Evolutionary conservation across 2,797 vertebrate genomes (phyloP), one percentile per base, ranked within the genome.

Genomic region (Cygnus olor): DNA sequence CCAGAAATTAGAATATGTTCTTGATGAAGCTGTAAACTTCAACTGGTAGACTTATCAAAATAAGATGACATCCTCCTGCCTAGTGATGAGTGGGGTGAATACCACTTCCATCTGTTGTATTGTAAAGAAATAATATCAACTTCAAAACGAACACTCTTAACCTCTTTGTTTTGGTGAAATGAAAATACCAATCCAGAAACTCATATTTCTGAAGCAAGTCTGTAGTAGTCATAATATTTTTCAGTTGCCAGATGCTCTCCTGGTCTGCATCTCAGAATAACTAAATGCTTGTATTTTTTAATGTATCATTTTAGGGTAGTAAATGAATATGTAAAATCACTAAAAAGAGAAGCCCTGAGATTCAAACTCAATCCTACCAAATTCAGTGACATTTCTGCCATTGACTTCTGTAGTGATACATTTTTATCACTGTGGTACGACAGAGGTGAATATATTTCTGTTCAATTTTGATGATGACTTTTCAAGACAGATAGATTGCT

Each of bases 1-100:
- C 13, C 34, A 85, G 40, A 85, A 95, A 18, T 91, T 84, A 60
- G 66, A 84, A 36, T 42, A 80, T 68, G n/a, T 60, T 87, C 71
- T 64, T 92, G 74, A 92, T 92, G 60, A 90, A 94, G 80, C 60
- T 87, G 78, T 93, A 85, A 92, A 82, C 51, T 87, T 95, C 58
- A 79, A 40, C 79, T 51, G 63, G 66, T 81, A 89, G 45, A 63
- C 54, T 69, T 64, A 65, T 38, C 40, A 72, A 85, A 93, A 81
- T 30, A 69, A 78, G 40, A 45, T 34, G 76, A 45, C 27, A 6
- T 72, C 42, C 34, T 76, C 65, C 64, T 74, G 73, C 18, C 86
- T 76, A 69, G 45, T 20, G 44, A 83, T 69, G 34, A 76, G 58
- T 57, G 38, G 66, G 70, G 83, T 76, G 74, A 77, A 56, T 6